These are phyloP conservation scores for Ditylenchus weischeri DNA, from an alignment of 2,888 invertebrate genomes.

Conservation along the genomic window DNA sequence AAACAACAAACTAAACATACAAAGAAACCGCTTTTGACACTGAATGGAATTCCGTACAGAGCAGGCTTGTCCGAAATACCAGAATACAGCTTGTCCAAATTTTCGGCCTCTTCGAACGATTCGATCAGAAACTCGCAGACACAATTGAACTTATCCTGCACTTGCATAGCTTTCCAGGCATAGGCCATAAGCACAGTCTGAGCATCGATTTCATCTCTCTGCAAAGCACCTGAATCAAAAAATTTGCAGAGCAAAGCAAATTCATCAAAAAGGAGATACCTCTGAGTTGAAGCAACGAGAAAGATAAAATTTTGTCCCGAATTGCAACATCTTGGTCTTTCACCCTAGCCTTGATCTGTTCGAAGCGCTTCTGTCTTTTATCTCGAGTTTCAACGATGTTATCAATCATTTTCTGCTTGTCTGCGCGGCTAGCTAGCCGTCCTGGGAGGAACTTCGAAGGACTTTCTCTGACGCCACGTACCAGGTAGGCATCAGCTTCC, in stretches of 20 bases:
- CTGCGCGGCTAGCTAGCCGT: no score
- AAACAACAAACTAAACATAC: slow-evolving; percentile 28
- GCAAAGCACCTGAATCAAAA: slow-evolving; percentile 43
- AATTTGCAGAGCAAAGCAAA: neutral
- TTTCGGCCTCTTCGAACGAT: slow-evolving; percentile 43
- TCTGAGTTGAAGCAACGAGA: slow-evolving; percentile 27
- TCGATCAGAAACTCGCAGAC: slow-evolving; percentile 47
- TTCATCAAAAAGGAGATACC: no score
- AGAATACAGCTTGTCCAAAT: slow-evolving; percentile 38
- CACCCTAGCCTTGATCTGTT: slow-evolving; percentile 17
- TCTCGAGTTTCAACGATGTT: slow-evolving; percentile 26
- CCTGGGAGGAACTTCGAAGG: no score
- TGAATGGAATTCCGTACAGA: slow-evolving; percentile 56
- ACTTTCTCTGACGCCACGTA: no score
- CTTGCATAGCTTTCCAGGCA: slow-evolving; percentile 46
- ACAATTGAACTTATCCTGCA: slow-evolving; percentile 49
- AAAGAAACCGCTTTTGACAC: slow-evolving; percentile 54
- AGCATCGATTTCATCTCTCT: slow-evolving; percentile 43
- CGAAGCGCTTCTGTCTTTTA: slow-evolving; percentile 27
- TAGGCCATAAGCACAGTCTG: slow-evolving; percentile 47
- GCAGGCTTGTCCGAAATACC: slow-evolving; percentile 43
- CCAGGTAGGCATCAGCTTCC: no score
- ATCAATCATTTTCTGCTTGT: no score
- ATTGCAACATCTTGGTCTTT: slow-evolving; percentile 17
- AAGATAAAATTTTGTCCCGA: slow-evolving; percentile 24